Evolutionary conservation across 2,113 vertebrate genomes (phyloP).

Genomic region (Phrynosoma platyrhinos): DNA sequence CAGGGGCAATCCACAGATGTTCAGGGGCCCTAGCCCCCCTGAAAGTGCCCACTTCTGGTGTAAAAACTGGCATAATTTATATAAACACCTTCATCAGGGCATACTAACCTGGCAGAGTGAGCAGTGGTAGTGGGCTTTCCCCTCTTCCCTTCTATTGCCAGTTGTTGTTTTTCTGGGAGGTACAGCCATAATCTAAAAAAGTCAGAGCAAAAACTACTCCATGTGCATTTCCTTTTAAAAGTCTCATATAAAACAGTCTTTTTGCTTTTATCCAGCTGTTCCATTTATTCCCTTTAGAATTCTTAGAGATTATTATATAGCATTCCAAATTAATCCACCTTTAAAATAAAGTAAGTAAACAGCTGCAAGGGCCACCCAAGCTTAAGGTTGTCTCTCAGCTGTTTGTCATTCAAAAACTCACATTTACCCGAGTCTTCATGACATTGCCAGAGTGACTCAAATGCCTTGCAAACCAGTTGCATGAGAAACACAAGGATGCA

Average conservation of each 20-base stretch:
- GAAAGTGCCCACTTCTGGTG: no score
- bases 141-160: neutral
- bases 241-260: neutral
- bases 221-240: neutral
- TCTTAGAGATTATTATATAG: conserved; percentile 52
- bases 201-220: no score
- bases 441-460: conserved; percentile 47
- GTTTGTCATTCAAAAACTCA: conserved; percentile 33
- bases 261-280: conserved; percentile 40
- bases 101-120: neutral
- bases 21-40: no score
- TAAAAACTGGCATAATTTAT: no score
- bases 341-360: conserved; percentile 31
- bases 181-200: neutral
- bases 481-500: conserved; percentile 39
- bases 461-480: conserved; percentile 34
- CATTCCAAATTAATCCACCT: conserved; percentile 38
- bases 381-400: conserved; percentile 48
- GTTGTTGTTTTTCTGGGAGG: neutral
- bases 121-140: neutral
- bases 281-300: conserved; percentile 24
- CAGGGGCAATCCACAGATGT: no score
- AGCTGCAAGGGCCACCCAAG: conserved; percentile 64
- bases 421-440: neutral
- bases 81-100: no score